Conservation (phyloP, 2,113 vertebrate genomes). For the Arvicanthis niloticus region DNA sequence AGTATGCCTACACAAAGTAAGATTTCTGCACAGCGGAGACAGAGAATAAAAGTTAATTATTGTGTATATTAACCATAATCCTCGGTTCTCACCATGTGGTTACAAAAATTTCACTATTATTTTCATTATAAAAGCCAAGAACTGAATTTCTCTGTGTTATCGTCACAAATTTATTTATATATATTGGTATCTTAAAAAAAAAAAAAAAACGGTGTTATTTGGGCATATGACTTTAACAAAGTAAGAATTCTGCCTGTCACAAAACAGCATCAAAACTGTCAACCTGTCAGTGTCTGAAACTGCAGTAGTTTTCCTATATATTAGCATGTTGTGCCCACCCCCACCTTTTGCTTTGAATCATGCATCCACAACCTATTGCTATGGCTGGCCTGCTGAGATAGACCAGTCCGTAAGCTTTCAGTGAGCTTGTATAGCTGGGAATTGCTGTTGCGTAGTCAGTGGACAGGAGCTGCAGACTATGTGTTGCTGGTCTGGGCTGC, state of each 20-base stretch:
- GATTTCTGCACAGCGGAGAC: background rate
- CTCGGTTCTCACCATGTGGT: background rate
- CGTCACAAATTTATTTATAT: constrained; percentile 34
- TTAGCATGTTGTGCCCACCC: constrained; percentile 15
- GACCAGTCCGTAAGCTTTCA: background rate
- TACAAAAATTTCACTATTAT: constrained; percentile 32
- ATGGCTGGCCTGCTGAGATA: constrained; percentile 5
- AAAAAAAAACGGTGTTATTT: constrained; percentile 29
- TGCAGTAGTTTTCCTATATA: background rate
- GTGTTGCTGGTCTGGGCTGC: background rate
- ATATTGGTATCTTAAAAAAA: background rate
- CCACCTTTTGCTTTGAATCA: constrained; percentile 36
- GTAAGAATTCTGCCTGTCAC: background rate
- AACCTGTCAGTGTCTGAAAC: constrained; percentile 37
- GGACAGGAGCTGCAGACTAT: background rate
- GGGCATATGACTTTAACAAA: background rate
- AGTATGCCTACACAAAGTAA: background rate
- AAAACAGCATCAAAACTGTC: constrained; percentile 32
- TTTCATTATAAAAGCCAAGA: constrained; percentile 42
- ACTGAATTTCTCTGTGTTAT: constrained; percentile 41
- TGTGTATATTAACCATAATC: constrained; percentile 3
- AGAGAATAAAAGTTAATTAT: background rate
- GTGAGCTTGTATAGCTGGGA: background rate
- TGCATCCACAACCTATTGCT: constrained; percentile 13
- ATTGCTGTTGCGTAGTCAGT: background rate